These are phyloP conservation scores for Centropus unirufus DNA, from an alignment of 2,113 vertebrate genomes.

Conservation along the genomic window DNA sequence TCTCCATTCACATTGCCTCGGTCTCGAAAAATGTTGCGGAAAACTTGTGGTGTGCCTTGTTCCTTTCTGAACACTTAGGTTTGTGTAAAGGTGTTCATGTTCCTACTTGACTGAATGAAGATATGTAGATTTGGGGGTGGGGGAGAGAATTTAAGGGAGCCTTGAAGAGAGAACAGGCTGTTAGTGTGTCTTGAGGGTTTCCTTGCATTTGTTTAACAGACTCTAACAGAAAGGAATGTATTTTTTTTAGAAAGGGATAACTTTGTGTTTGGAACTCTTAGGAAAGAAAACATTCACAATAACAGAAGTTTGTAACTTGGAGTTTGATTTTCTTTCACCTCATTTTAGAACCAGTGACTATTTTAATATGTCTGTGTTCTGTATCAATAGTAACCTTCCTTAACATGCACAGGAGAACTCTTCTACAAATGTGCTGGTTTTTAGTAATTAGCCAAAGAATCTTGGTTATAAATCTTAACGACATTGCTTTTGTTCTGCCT, in stretches of 20 bases:
- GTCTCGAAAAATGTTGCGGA: neutral
- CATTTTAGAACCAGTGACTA: neutral
- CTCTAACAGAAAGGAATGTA: neutral
- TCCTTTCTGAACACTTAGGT: accelerated
- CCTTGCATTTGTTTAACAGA: neutral
- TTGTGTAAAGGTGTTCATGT: neutral
- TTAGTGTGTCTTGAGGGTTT: neutral
- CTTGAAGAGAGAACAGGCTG: neutral
- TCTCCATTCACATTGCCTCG: accelerated
- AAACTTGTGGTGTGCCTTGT: neutral
- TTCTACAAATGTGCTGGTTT: neutral
- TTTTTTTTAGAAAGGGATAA: neutral
- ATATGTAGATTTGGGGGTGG: neutral
- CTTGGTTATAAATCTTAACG: neutral
- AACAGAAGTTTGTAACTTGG: neutral
- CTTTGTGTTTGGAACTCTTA: neutral
- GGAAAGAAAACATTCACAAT: neutral
- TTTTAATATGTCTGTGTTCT: neutral
- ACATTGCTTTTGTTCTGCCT: neutral
- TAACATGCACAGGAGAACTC: accelerated
- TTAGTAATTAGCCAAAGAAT: neutral
- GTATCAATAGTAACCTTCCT: neutral
- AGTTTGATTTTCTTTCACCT: neutral
- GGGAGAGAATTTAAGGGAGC: no score
- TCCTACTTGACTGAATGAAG: neutral